Base-by-base conservation (phyloP, 2,113 vertebrate species). In the Petrocephalus zakoni region DNA sequence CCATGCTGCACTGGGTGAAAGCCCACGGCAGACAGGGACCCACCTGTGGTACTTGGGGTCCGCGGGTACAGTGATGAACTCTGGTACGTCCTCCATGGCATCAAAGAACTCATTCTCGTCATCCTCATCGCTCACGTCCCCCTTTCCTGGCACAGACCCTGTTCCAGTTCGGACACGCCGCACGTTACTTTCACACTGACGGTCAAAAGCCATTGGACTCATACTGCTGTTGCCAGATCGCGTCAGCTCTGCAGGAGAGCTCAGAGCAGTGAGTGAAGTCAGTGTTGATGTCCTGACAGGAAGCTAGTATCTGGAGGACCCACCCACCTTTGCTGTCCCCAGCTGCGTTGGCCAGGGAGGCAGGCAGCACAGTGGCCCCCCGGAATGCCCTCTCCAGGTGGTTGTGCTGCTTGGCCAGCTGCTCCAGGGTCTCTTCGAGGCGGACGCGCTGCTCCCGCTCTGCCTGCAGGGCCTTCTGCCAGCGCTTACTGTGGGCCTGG, bases 71-170 rank as follows among this genome's bases (percentile, higher is more conserved):
- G 97, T 96, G 90, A 99, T 98, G 91, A 98, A 98, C 91, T 97
- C 97, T 0, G 97, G 97, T 4, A 97, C 97, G 19, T 96, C 96
- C 90, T 96, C 95, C 92, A 96, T 96, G 0, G 96, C 96, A 0
- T 99, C 98, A 2, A 99, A 99, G 92, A 99, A 99, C 92, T 99
- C 98, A 0, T 97, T 99, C 91, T 99, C 98, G 0, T 99, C 98
- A 0, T 99, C 98, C 90, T 99, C 98, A 0, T 99, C 98, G 1
- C 98, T 99, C 91, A 97, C 92, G 83, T 99, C 98, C 0, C 97
- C 97, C 91, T 99, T 99, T 2, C 92, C 94, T 0, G 96, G 92
- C 37, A 94, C 95, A 37, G 95, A 93, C 4, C 96, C 96, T 96
- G 42, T 83, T 83, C 19, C 8, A 47, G 47, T 19, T 51, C n/a